Conservation (phyloP, 30 jellyfish, hydroid and myxozoan genomes). For the Rhopilema esculentum region DNA sequence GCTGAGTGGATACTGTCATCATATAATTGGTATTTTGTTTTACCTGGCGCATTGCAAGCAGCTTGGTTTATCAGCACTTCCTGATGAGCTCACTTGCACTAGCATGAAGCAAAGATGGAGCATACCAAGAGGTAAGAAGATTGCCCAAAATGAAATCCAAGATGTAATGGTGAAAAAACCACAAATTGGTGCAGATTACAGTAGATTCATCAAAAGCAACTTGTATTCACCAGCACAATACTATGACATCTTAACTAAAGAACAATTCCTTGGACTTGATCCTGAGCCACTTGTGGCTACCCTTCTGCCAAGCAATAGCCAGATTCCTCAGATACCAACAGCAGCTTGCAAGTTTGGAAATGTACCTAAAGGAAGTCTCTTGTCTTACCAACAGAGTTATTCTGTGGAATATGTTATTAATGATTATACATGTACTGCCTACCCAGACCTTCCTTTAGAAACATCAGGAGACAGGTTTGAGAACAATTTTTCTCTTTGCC, state of each 20-base stretch:
- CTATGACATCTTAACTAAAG: neutral
- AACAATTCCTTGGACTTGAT: slow-evolving; percentile 8
- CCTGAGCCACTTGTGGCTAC: slow-evolving; percentile 22
- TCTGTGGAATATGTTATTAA: slow-evolving; percentile 7
- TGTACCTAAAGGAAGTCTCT: neutral
- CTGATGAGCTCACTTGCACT: slow-evolving; percentile 23
- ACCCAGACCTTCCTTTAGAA: slow-evolving; percentile 4
- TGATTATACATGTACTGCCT: neutral
- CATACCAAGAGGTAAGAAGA: slow-evolving; percentile 16
- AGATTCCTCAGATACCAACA: neutral
- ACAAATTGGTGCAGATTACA: slow-evolving; percentile 14
- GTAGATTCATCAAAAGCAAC: slow-evolving; percentile 19
- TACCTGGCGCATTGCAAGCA: slow-evolving; percentile 34
- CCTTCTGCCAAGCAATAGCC: neutral
- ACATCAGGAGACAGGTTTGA: slow-evolving; percentile 12
- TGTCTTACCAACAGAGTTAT: slow-evolving; percentile 22
- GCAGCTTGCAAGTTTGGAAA: slow-evolving; percentile 20
- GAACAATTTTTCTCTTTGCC: slow-evolving; percentile 2
- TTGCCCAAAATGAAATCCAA: neutral
- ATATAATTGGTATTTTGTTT: slow-evolving; percentile 22
- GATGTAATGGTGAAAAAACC: slow-evolving; percentile 21
- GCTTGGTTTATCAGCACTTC: slow-evolving; percentile 22
- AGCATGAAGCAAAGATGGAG: slow-evolving; percentile 15
- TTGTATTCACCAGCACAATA: slow-evolving; percentile 25
- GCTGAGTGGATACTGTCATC: slow-evolving; percentile 22